Conservation (phyloP, 2,113 vertebrate species). For the Ornithorhynchus anatinus region DNA sequence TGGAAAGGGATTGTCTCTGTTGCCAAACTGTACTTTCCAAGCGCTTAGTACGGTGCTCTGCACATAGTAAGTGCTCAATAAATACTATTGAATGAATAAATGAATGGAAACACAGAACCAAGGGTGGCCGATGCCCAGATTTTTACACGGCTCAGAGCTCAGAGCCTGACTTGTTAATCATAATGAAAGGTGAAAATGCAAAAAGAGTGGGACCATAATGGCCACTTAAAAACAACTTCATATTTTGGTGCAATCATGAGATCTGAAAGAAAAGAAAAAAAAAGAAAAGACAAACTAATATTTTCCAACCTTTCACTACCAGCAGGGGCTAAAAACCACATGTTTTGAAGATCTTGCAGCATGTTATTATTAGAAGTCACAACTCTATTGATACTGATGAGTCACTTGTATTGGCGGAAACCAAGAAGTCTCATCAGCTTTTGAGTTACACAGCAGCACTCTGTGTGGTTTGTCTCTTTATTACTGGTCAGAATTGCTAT, state of each 20-base stretch:
- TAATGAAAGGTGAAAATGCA: slow-evolving; percentile 34
- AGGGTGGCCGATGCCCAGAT: slow-evolving; percentile 12
- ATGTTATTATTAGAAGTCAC: slow-evolving; percentile 83
- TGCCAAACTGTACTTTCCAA: no score
- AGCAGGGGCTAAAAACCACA: slow-evolving; percentile 68
- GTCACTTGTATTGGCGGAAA: slow-evolving; percentile 79
- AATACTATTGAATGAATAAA: no score
- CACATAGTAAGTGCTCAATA: no score
- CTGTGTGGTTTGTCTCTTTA: slow-evolving; percentile 69
- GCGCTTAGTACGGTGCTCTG: no score
- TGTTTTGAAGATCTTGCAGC: slow-evolving; percentile 74
- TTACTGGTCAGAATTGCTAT: slow-evolving; percentile 60
- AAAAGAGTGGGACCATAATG: slow-evolving; percentile 2
- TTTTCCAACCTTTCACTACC: slow-evolving; percentile 82
- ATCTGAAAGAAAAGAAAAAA: slow-evolving; percentile 9
- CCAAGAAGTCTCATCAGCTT: slow-evolving; percentile 77
- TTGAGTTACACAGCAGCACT: slow-evolving; percentile 63
- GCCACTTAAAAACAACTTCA: slow-evolving; percentile 50
- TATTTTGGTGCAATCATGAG: slow-evolving; percentile 40
- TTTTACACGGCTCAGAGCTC: slow-evolving; percentile 31
- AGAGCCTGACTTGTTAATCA: slow-evolving; percentile 5
- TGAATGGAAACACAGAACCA: no score
- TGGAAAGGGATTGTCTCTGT: no score
- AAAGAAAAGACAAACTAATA: slow-evolving; percentile 60
- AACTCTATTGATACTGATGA: slow-evolving; percentile 80